Evolutionary conservation across 2,888 invertebrate genomes (phyloP).

Genomic region (Proisotoma minuta): DNA sequence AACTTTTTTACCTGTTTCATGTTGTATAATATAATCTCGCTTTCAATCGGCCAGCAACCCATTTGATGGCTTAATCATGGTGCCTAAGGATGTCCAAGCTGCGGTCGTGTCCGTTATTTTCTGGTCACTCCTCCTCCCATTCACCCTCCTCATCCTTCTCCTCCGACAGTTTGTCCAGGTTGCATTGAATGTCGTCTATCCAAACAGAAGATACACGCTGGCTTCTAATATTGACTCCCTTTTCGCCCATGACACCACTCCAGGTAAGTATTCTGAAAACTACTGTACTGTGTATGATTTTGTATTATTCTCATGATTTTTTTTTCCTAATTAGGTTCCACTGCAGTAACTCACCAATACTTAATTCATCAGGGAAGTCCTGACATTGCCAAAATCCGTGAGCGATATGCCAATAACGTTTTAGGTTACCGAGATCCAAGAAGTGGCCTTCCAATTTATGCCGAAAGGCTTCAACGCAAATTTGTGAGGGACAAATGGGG

Average conservation of each 20-base stretch:
- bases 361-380: conserved; percentile 25
- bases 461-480: conserved; percentile 16
- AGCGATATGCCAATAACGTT: conserved; percentile 15
- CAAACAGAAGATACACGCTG: conserved; percentile 16
- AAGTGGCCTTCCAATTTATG: conserved; percentile 13
- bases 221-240: conserved; percentile 25
- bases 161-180: conserved; percentile 16
- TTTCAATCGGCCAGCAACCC: too few relatives aligned
- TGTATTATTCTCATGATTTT: too few relatives aligned
- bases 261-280: too few relatives aligned
- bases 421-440: conserved; percentile 21
- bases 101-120: conserved; percentile 23
- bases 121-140: conserved; percentile 25
- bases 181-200: conserved; percentile 19
- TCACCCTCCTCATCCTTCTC: conserved; percentile 15
- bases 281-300: too few relatives aligned
- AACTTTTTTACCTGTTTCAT: too few relatives aligned
- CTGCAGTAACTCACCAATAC: conserved; percentile 28
- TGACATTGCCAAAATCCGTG: conserved; percentile 22
- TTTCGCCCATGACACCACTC: conserved; percentile 22
- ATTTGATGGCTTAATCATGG: too few relatives aligned
- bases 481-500: conserved; percentile 30
- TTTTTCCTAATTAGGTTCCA: too few relatives aligned
- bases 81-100: too few relatives aligned
- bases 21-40: too few relatives aligned